Percentiles rank a stretch among this genome's conserved stretches.
Evolutionary conservation across 1,140 invertebrate genomes (phyloP).

Genomic region (Anoplophora glabripennis): DNA sequence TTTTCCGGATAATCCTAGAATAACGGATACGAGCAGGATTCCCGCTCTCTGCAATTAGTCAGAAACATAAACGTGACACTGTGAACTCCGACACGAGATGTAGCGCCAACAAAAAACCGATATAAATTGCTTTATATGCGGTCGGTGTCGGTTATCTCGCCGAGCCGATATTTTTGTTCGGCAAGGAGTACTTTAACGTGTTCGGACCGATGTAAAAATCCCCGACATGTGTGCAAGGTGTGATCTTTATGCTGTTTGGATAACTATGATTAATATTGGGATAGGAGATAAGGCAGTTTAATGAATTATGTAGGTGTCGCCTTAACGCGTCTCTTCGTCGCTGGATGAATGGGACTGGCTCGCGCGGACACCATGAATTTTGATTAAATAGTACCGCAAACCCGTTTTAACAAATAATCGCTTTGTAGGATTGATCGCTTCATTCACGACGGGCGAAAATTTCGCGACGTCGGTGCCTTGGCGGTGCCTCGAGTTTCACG

Average conservation of each 20-base stretch:
- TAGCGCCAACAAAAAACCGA: constrained; percentile 20
- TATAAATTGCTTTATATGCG: constrained; percentile 40
- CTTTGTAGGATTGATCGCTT: too few species aligned
- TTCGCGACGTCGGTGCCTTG: too few species aligned
- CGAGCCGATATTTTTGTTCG: constrained; percentile 32
- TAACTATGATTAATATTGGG: constrained; percentile 39
- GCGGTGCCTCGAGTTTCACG: too few species aligned
- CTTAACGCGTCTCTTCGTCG: constrained; percentile 15
- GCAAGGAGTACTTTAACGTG: constrained; percentile 40
- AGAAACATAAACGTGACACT: constrained; percentile 28
- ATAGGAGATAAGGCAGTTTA: constrained; percentile 29
- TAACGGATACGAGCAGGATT: constrained; percentile 9
- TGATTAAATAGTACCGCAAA: too few species aligned
- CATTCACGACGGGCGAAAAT: too few species aligned
- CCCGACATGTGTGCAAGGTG: constrained; percentile 38
- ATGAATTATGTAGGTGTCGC: constrained; percentile 35
- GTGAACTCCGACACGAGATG: constrained; percentile 12
- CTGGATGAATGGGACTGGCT: constrained; percentile 8
- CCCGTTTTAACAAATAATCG: too few species aligned
- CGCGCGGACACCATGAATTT: neutral
- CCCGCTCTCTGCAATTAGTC: constrained; percentile 20
- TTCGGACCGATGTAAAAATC: constrained; percentile 33
- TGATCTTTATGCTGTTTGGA: constrained; percentile 36
- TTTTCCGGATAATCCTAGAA: constrained; percentile 1
- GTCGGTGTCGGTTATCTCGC: constrained; percentile 37